phyloP scores from a whole-genome alignment of 1,140 invertebrate species.

The Melipona quadrifasciata region DNA sequence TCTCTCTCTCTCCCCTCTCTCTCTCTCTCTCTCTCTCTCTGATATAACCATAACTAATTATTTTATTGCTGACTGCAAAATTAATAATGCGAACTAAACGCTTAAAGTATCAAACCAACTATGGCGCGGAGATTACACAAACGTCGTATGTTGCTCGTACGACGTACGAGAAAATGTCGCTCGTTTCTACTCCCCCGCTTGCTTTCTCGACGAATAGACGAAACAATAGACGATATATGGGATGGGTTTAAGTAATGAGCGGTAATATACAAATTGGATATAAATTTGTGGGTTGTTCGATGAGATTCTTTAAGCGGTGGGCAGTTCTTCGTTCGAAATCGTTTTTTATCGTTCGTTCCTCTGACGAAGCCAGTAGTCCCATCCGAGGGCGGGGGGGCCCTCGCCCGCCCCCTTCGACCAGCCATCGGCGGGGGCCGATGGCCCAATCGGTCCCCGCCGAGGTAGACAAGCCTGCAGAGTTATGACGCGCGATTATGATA shows the following conservation, averaged over 20 bases:
- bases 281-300: conserved; percentile 70
- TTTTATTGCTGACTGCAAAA: too few species aligned
- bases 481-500: conserved; percentile 82
- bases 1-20: too few species aligned
- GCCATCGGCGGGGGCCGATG: conserved; percentile 57
- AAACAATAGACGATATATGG: conserved; percentile 58
- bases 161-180: not conserved
- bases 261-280: conserved; percentile 71
- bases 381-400: conserved; percentile 47
- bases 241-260: conserved; percentile 67
- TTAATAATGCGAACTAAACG: too few species aligned
- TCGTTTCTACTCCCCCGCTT: not conserved
- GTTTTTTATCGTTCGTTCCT: conserved; percentile 52
- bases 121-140: not conserved
- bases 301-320: conserved; percentile 70
- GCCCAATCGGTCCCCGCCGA: conserved; percentile 68
- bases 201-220: conserved; percentile 42
- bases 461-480: conserved; percentile 76
- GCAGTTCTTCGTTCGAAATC: conserved; percentile 58
- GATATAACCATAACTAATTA: too few species aligned
- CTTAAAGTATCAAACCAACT: not conserved
- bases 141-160: not conserved
- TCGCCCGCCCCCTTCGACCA: conserved; percentile 13
- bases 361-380: conserved; percentile 55
- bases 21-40: too few species aligned